Percentiles rank a stretch among this genome's conserved stretches.
Evolutionary conservation across 2,888 invertebrate genomes (phyloP).

Genomic region (Petrolisthes cinctipes): DNA sequence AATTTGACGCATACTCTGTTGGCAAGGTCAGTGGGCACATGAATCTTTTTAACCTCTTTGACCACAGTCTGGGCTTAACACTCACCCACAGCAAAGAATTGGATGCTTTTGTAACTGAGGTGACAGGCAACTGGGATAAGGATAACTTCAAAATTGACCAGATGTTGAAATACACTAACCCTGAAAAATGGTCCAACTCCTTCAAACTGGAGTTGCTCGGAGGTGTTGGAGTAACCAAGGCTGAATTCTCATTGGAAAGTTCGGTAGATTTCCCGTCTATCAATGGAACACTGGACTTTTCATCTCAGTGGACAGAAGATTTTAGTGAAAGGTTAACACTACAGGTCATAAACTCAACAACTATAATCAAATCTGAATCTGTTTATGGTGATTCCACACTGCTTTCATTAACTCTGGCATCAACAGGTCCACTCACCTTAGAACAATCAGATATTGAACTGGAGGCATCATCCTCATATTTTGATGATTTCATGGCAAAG

Average conservation of each 20-base stretch:
- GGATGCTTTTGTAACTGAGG: background rate
- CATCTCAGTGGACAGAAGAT: conserved; percentile 38
- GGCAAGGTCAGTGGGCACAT: conserved; percentile 19
- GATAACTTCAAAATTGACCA: conserved; percentile 26
- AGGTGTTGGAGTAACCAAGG: conserved; percentile 13
- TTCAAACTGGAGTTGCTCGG: conserved; percentile 9
- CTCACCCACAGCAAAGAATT: conserved; percentile 16
- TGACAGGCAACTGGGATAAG: conserved; percentile 29
- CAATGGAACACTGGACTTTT: conserved; percentile 26
- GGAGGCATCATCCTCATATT: background rate
- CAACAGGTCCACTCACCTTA: background rate
- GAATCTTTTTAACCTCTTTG: conserved; percentile 36
- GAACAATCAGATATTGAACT: conserved; percentile 23
- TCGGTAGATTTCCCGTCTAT: background rate
- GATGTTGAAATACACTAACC: background rate
- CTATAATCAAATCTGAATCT: background rate
- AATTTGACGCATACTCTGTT: conserved; percentile 13
- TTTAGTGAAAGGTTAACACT: background rate
- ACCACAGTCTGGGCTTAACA: conserved; percentile 37
- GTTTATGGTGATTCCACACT: conserved; percentile 9
- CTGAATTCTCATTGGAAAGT: conserved; percentile 13
- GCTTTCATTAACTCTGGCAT: background rate
- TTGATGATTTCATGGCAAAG: conserved; percentile 18
- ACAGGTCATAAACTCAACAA: background rate
- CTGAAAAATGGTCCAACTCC: conserved; percentile 11